Percentiles rank a stretch among this genome's conserved stretches.
Evolutionary conservation across 1,140 invertebrate genomes (phyloP).

Genomic region (Trypoxylus dichotomus): DNA sequence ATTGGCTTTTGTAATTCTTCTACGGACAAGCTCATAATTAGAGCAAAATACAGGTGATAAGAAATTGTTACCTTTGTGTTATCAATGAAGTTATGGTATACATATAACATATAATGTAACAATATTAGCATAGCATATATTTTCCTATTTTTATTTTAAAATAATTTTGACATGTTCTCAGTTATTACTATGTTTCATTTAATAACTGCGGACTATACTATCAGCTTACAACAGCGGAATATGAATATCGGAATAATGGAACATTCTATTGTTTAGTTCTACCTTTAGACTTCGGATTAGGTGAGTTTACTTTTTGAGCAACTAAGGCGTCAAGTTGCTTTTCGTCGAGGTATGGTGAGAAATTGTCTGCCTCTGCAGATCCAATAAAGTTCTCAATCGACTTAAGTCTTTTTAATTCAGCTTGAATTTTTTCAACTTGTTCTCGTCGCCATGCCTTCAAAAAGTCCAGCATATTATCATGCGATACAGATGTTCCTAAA

Average conservation of each 20-base stretch:
- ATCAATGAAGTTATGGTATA: too few species aligned
- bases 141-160: conserved; percentile 5
- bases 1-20: too few species aligned
- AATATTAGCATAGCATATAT: not conserved
- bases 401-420: conserved; percentile 44
- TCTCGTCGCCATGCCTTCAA: conserved; percentile 45
- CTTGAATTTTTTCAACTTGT: conserved; percentile 46
- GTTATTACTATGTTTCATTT: not conserved
- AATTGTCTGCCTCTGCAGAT: conserved; percentile 23
- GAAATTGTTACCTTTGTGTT: too few species aligned
- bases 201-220: not conserved
- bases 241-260: not conserved
- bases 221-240: not conserved
- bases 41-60: too few species aligned
- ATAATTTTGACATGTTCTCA: not conserved
- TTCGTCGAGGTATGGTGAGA: conserved; percentile 38
- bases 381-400: conserved; percentile 39
- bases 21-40: too few species aligned
- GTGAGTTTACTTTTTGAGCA: not conserved
- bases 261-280: conserved; percentile 17
- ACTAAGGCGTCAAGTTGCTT: conserved; percentile 31
- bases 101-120: too few species aligned
- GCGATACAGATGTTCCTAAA: conserved; percentile 25
- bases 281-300: not conserved
- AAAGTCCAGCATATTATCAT: conserved; percentile 41